A percentile compares a stretch with the other conserved stretches of the same genome.
These are phyloP conservation scores for Lasioglossum leucozonium DNA, from an alignment of 2,888 invertebrate genomes.

Conservation along the genomic window DNA sequence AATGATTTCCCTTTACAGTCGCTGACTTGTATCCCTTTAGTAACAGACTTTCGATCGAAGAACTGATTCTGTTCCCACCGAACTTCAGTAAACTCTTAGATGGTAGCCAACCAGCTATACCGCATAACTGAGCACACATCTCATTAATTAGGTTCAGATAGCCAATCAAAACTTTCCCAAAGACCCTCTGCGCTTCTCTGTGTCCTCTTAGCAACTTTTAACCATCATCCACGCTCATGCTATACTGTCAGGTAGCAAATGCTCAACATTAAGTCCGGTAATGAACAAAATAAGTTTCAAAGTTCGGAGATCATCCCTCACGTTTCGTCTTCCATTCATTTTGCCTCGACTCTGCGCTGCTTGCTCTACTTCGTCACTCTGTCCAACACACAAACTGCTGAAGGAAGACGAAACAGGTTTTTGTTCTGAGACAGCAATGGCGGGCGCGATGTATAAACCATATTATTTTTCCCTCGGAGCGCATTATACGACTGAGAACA, in stretches of 20 bases:
- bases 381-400: neutral
- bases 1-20: neutral
- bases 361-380: neutral
- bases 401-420: neutral
- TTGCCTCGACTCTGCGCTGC: no score
- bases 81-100: neutral
- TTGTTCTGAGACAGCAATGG: neutral
- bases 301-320: neutral
- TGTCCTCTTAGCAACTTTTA: neutral
- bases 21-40: neutral
- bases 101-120: neutral
- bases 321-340: slow-evolving; percentile 4
- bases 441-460: neutral
- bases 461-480: neutral
- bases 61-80: neutral
- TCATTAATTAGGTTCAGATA: neutral
- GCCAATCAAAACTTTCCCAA: slow-evolving; percentile 4
- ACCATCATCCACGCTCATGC: neutral
- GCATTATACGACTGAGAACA: neutral
- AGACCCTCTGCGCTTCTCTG: neutral
- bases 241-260: neutral
- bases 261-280: neutral
- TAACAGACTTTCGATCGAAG: neutral
- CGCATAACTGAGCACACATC: neutral
- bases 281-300: neutral